phyloP scores from a whole-genome alignment of 2,888 invertebrate species.

The Elysia crispata region DNA sequence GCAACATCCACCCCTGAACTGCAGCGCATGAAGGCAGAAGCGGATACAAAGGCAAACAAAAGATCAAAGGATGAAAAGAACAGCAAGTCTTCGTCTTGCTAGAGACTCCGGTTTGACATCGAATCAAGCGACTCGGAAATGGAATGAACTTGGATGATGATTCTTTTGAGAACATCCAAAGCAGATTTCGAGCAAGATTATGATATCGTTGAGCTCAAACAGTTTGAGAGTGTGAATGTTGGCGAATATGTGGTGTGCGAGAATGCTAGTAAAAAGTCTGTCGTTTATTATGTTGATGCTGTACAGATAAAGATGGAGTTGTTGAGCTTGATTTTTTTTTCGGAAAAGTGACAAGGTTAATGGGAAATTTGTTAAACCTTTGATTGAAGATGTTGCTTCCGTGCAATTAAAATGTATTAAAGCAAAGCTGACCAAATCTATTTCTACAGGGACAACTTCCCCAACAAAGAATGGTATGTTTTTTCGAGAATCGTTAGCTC shows the following conservation, averaged over 20 bases:
- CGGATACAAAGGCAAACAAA: not conserved
- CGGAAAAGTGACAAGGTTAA: not conserved
- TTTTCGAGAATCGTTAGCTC: too few relatives aligned
- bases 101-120: too few relatives aligned
- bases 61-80: not conserved
- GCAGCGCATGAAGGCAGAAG: not conserved
- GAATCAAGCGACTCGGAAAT: not conserved
- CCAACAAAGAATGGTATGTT: too few relatives aligned
- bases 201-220: not conserved
- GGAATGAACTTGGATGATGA: not conserved
- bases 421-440: too few relatives aligned
- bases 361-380: not conserved
- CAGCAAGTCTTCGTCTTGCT: too few relatives aligned
- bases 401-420: not conserved
- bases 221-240: not conserved
- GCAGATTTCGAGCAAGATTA: not conserved
- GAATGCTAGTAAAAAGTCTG: not conserved
- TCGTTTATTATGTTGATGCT: conserved; percentile 1
- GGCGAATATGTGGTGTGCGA: conserved; percentile 6
- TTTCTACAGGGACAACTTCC: too few relatives aligned
- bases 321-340: conserved; percentile 4
- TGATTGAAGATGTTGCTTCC: not conserved
- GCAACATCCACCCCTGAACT: conserved; percentile 17
- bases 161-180: not conserved
- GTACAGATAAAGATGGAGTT: conserved; percentile 9